Evolutionary conservation across 2,113 vertebrate genomes (phyloP), one percentile per base, ranked within the genome.

Genomic region (Nesoenas mayeri): DNA sequence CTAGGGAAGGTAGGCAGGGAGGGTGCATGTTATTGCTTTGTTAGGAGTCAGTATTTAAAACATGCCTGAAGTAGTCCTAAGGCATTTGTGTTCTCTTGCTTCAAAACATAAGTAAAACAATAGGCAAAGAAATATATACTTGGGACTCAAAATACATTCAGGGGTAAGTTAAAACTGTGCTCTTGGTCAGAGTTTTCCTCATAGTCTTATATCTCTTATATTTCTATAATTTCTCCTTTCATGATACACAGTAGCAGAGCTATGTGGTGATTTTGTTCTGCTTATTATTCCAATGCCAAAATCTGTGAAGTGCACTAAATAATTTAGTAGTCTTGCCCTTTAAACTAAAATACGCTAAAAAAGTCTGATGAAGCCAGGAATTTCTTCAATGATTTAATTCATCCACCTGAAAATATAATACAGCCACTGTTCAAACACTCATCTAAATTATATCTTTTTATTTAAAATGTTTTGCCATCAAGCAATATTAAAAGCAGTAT

Each of bases 381-480:
- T 86, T 67, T 94, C 61, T 91, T 94, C 71, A 91, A 66, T 89
- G 73, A 83, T 87, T 96, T 92, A 93, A 92, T 84, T 77, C 40
- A 83, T 18, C 4, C 42, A 65, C 64, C 57, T 85, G 54, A 87
- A 74, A 84, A 72, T 42, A 64, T 7, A 42, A 74, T 62, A 57
- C 28, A 93, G 50, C 11, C 24, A 36, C 58, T 8, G 16, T 51
- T 79, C 56, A 69, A 90, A 79, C 20, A 67, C 31, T 81, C 32
- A 36, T 78, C 44, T 74, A 84, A 88, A 79, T 73, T 47, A 21
- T 44, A 77, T 36, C 66, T 90, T 79, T 92, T 92, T 71, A 90
- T 60, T 82, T 77, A 65, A 85, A 58, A 31, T 81, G 22, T 81
- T 93, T 95, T 95, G 57, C 66, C 32, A 81, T 77, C 24, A 69